These are phyloP conservation scores for Phataginus tetradactyla DNA, from an alignment of 2,797 vertebrate species.

Conservation along the genomic window DNA sequence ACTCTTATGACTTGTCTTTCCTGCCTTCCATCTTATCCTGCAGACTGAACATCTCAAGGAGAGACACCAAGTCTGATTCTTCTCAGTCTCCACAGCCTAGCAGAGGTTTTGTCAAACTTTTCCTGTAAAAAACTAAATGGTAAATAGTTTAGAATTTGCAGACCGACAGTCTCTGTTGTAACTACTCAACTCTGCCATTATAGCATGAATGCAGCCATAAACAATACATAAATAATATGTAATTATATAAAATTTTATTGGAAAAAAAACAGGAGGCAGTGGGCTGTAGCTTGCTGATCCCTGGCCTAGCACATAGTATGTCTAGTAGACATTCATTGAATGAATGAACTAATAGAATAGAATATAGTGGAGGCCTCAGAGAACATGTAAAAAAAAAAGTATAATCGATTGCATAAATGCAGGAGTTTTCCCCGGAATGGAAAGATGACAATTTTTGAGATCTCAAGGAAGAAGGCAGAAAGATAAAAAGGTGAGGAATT, in stretches of 20 bases:
- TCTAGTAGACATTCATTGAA: neutral
- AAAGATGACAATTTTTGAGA: neutral
- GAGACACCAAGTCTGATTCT: neutral
- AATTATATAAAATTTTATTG: constrained; percentile 31
- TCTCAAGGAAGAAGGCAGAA: neutral
- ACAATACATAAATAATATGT: constrained; percentile 13
- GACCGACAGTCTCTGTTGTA: neutral
- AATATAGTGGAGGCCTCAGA: neutral
- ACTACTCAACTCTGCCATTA: constrained; percentile 14
- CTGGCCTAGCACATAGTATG: neutral
- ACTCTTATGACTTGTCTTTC: neutral
- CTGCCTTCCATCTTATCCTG: neutral
- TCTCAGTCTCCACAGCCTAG: neutral
- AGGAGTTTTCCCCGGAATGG: neutral
- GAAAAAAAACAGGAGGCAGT: neutral
- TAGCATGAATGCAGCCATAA: constrained; percentile 8
- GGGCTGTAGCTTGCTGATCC: neutral
- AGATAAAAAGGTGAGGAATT: neutral
- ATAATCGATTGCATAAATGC: neutral
- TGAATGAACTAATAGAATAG: neutral
- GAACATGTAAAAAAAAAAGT: neutral
- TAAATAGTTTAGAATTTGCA: constrained; percentile 10
- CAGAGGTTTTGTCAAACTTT: neutral
- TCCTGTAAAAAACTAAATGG: neutral
- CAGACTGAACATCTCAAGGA: constrained; percentile 4